A percentile compares a stretch with the other conserved stretches of the same genome.
phyloP scores from a whole-genome alignment of 2,797 vertebrate genomes.

The Coracias cyanogaster region DNA sequence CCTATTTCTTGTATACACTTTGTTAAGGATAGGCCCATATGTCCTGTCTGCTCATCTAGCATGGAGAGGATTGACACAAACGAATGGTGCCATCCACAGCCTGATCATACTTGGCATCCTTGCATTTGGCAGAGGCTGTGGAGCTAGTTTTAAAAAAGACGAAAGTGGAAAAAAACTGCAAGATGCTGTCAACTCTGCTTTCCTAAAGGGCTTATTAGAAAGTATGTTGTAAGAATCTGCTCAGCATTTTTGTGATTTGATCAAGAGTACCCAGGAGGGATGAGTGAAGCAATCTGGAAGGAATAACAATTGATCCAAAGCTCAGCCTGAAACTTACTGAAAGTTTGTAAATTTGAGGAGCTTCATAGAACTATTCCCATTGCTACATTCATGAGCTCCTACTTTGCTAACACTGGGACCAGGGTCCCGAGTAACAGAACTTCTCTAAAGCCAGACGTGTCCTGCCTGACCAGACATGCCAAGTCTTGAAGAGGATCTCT shows the following conservation, averaged over 20 bases:
- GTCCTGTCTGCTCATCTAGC: conserved; percentile 49
- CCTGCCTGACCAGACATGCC: neutral
- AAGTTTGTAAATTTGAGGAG: neutral
- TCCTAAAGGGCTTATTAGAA: conserved; percentile 57
- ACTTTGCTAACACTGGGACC: neutral
- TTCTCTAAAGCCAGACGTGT: neutral
- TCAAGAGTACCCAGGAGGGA: conserved; percentile 2
- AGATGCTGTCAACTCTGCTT: conserved; percentile 47
- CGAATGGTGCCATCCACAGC: conserved; percentile 29
- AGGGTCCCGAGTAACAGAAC: neutral
- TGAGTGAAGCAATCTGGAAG: conserved; percentile 15
- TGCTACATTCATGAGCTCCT: neutral
- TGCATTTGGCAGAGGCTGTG: conserved; percentile 35
- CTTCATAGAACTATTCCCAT: neutral
- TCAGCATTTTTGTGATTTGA: conserved; percentile 50
- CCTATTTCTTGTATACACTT: conserved; percentile 29
- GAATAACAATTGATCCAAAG: conserved; percentile 46
- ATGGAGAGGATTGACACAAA: conserved; percentile 39
- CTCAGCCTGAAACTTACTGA: neutral
- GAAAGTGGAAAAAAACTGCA: neutral
- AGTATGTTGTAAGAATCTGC: conserved; percentile 34
- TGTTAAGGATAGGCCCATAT: conserved; percentile 27
- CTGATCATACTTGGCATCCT: conserved; percentile 39
- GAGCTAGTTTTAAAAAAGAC: conserved; percentile 39
- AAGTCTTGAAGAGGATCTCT: neutral